Base-by-base conservation (phyloP, 37 sponge, comb jelly and placozoan genomes). In the Mnemiopsis leidyi region DNA sequence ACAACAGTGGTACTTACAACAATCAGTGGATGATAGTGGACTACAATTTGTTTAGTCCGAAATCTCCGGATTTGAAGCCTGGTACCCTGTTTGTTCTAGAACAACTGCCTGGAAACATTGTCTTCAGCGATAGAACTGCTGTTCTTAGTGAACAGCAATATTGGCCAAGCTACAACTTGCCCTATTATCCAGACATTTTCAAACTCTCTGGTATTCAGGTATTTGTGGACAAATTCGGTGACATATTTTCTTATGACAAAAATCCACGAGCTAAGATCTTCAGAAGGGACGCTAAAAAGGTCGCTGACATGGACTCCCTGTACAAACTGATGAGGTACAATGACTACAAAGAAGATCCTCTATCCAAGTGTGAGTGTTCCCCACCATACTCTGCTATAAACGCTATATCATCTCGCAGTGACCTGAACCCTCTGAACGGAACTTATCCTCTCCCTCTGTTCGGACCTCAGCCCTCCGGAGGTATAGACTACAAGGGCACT, bases 1-100 rank as follows among this genome's bases (percentile, higher is more conserved):
- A 33, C 36, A 77, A 77, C 79, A 77, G 79, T 32, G 79, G 79
- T 77, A 77, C 79, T 16, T 69, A 71, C 69, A 69, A 69, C 69
- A 71, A 71, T 38, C 94, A 98, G 95, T 98, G 99, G 99, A 98
- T 98, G 99, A 92, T 98, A 20, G 93, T 96, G 9, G 97, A 98
- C 88, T 98, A 97, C 85, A 98, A 98, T 23, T 13, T 48, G 9
- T 48, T 48, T 13, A 48, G 9, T 13, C 61, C 61, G 9, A 48
- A 48, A 5, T 18, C 61, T 48, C 61, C 61, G 9, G 9, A 48
- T 20, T 73, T 94, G 0, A 9, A 28, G 0, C 83, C 93, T 35
- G 93, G 93, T 35, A 93, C 96, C 0, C 93, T 98, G n/a, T 96
- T 93, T 83, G 95, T 97, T 23, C 92, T 98, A 68, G 99, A 98